Evolutionary conservation across 2,888 invertebrate genomes (phyloP).

Genomic region (Kuschelorhynchus macadamiae): DNA sequence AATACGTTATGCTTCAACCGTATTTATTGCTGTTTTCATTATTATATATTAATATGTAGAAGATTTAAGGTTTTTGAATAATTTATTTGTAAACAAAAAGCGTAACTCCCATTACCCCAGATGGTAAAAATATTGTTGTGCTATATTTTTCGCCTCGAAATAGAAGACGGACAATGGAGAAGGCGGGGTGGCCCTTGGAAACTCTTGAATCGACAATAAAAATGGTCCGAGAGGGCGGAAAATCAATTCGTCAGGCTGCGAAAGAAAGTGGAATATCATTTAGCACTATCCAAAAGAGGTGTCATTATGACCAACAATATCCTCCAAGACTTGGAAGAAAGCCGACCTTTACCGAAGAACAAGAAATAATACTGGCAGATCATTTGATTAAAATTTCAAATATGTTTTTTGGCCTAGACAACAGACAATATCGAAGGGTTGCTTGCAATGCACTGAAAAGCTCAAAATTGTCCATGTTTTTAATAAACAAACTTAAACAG

Average conservation of each 20-base stretch:
- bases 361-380: conserved; percentile 11
- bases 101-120: neutral
- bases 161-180: conserved; percentile 3
- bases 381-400: conserved; percentile 9
- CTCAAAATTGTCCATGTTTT: conserved; percentile 1
- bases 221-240: neutral
- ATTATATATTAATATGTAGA: neutral
- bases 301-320: neutral
- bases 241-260: neutral
- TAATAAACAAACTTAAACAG: neutral
- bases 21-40: conserved; percentile 4
- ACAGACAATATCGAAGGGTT: conserved; percentile 2
- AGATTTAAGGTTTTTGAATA: neutral
- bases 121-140: too few species aligned
- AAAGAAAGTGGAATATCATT: conserved; percentile 6
- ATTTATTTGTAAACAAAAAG: too few species aligned
- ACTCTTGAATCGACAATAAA: neutral
- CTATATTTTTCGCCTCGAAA: neutral
- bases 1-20: neutral
- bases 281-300: too few species aligned
- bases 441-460: conserved; percentile 3
- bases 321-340: neutral
- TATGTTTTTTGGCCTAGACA: conserved; percentile 9
- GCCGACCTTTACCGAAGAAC: conserved; percentile 3
- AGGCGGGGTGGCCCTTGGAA: neutral